Evolutionary conservation across 2,797 vertebrate species (phyloP).

Genomic region (Myiotriccus ornatus): DNA sequence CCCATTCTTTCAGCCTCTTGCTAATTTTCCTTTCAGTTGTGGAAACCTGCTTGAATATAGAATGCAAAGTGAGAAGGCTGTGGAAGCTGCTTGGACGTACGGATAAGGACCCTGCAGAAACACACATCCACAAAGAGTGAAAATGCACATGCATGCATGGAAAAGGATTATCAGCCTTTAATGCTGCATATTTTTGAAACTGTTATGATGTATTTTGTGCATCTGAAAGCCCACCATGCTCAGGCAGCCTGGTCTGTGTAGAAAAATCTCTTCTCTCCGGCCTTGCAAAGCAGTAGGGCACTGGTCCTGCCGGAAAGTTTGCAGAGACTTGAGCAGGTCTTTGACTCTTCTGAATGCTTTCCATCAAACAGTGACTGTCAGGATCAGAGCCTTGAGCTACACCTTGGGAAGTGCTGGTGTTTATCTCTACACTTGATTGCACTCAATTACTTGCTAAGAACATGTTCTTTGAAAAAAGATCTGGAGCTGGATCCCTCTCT

Average conservation of each 20-base stretch:
- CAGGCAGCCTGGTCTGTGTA: not conserved
- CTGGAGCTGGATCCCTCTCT: slow-evolving; percentile 23
- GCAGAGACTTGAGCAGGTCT: not conserved
- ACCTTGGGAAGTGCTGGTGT: not conserved
- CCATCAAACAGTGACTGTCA: not conserved
- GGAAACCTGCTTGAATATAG: not conserved
- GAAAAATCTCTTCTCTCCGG: not conserved
- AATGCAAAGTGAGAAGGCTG: not conserved
- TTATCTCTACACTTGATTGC: slow-evolving; percentile 43
- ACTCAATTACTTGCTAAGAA: slow-evolving; percentile 43
- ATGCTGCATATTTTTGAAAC: not conserved
- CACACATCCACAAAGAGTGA: not conserved
- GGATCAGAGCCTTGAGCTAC: slow-evolving; percentile 16
- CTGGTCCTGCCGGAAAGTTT: not conserved
- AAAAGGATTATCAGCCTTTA: not conserved
- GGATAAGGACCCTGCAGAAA: not conserved
- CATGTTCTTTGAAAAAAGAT: slow-evolving; percentile 25
- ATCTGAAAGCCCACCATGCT: not conserved
- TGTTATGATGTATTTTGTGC: not conserved
- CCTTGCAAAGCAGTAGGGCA: not conserved
- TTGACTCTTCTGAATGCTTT: not conserved
- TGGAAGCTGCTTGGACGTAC: not conserved
- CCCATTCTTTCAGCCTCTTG: not conserved
- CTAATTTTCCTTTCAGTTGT: not conserved
- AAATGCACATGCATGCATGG: not conserved